These are phyloP conservation scores for Leptopilina drosophilae DNA, from an alignment of 2,888 invertebrate genomes.

Conservation along the genomic window DNA sequence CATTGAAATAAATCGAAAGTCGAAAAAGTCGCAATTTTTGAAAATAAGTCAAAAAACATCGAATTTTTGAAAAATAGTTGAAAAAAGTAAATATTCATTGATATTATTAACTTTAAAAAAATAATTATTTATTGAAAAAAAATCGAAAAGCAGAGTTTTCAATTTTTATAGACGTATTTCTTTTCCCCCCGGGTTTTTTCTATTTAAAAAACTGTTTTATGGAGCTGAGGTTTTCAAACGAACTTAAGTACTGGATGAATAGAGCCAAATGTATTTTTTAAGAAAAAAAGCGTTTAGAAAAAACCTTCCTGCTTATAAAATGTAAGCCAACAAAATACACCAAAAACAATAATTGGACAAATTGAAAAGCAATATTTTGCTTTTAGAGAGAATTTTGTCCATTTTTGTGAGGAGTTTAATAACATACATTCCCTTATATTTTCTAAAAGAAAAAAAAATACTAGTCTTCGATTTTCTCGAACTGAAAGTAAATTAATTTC, in stretches of 20 bases:
- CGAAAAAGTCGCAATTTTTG: too few relatives aligned
- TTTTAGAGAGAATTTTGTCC: background rate
- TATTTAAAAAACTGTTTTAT: background rate
- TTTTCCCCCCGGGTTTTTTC: background rate
- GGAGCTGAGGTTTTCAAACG: background rate
- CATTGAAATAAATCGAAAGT: too few relatives aligned
- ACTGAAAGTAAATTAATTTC: background rate
- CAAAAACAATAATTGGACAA: background rate
- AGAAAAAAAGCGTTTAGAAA: slow-evolving; percentile 6
- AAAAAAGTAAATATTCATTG: too few relatives aligned
- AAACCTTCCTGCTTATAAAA: background rate
- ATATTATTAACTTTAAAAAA: too few relatives aligned
- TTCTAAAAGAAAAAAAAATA: too few relatives aligned
- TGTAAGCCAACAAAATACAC: background rate
- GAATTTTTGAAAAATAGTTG: too few relatives aligned
- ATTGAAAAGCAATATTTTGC: background rate
- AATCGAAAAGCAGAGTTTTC: background rate
- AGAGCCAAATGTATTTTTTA: slow-evolving; percentile 37
- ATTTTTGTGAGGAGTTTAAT: background rate
- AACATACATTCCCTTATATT: slow-evolving; percentile 12
- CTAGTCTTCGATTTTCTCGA: background rate
- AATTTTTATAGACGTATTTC: background rate
- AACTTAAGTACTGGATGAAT: background rate
- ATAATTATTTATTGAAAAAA: background rate
- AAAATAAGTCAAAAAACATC: too few relatives aligned